phyloP scores from a whole-genome alignment of 2,888 invertebrate genomes.

The Caenorhabditis zanzibari region DNA sequence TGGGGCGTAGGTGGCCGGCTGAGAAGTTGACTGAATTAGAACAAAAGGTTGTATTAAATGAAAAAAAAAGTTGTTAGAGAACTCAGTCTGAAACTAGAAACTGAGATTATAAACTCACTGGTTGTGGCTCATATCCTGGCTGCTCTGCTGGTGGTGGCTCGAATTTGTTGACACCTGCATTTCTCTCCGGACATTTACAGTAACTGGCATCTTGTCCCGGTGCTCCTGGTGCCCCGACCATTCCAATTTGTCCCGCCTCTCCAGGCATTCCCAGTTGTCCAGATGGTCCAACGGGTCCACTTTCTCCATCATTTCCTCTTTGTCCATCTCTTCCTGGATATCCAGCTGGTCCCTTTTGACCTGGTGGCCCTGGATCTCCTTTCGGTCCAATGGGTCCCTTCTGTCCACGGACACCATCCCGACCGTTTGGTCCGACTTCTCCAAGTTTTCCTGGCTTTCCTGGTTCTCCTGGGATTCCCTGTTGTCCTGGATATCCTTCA shows the following conservation, averaged over 20 bases:
- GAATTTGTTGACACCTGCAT: conserved; percentile 72
- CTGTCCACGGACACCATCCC: conserved; percentile 73
- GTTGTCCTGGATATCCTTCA: conserved; percentile 77
- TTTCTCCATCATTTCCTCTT: conserved; percentile 73
- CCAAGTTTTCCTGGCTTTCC: conserved; percentile 77
- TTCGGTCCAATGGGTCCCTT: conserved; percentile 77
- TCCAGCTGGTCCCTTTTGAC: conserved; percentile 78
- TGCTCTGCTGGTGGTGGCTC: conserved; percentile 64
- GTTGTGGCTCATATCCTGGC: conserved; percentile 72
- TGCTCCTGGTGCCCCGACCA: conserved; percentile 73
- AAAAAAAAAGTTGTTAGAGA: conserved; percentile 1
- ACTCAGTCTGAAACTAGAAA: neutral
- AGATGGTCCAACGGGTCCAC: conserved; percentile 76
- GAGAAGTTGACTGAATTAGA: conserved; percentile 48
- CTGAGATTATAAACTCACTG: conserved; percentile 46
- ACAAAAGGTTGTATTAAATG: conserved; percentile 7
- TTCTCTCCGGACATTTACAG: conserved; percentile 76
- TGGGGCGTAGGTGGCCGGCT: conserved; percentile 63
- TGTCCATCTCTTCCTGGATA: conserved; percentile 77
- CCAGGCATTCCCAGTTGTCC: conserved; percentile 77
- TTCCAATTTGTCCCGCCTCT: conserved; percentile 75
- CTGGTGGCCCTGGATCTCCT: conserved; percentile 78
- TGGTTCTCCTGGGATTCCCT: conserved; percentile 80
- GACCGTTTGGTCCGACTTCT: conserved; percentile 70
- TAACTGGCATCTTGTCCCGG: conserved; percentile 73